Evolutionary conservation across 2,113 vertebrate species (phyloP).

Genomic region (Myanophis thanlyinensis): DNA sequence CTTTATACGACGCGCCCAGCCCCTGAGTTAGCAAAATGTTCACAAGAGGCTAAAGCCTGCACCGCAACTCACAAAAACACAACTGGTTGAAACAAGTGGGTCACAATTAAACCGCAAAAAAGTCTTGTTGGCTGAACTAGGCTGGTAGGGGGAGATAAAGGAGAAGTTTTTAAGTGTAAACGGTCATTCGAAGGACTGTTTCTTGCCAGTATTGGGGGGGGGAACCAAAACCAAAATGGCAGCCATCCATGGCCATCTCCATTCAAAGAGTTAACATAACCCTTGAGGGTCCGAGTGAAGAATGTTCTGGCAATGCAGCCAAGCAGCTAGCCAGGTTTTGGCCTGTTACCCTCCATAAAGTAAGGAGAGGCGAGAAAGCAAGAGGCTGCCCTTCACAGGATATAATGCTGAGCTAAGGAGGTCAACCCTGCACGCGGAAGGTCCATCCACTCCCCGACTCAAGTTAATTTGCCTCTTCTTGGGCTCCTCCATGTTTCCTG

Average conservation of each 20-base stretch:
- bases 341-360: neutral
- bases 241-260: neutral
- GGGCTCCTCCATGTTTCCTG: constrained; percentile 59
- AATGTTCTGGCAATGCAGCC: neutral
- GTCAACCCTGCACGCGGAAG: too few relatives aligned
- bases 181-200: neutral
- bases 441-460: constrained; percentile 56
- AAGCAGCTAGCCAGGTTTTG: neutral
- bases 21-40: neutral
- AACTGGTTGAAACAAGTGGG: neutral
- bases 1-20: neutral
- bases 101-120: neutral
- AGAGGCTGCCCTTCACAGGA: neutral
- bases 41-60: neutral
- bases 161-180: neutral
- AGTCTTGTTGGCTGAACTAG: neutral
- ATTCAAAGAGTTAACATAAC: neutral
- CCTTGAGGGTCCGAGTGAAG: neutral
- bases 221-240: neutral
- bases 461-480: constrained; percentile 62
- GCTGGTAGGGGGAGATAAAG: neutral
- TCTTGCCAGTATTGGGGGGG: neutral
- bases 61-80: neutral
- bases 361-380: neutral
- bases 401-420: constrained; percentile 14